Base-by-base conservation (phyloP, 2,113 vertebrate genomes). In the Hoplias malabaricus region DNA sequence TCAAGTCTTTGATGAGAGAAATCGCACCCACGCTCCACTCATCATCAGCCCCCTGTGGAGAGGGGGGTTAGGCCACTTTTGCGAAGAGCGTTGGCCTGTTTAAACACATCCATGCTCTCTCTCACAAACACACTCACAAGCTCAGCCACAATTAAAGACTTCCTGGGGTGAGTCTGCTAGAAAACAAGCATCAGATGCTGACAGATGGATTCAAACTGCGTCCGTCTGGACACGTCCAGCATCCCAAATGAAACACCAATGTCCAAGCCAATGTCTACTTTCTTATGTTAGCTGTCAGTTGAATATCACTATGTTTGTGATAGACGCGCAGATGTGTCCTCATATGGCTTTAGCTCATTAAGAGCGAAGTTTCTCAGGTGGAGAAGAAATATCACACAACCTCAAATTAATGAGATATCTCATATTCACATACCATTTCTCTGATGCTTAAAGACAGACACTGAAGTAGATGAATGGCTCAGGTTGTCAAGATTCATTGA, bases 1-100 rank as follows among this genome's bases (percentile, higher is more conserved):
- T 73, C 6, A 61, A n/a, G 69, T 9, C 53, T 56, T 73, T 78
- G 67, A 82, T 73, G 71, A 78, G 71, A 78, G 67, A 53, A 74
- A 34, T 74, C 69, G 34, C 70, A 73, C 63, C 61, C 61, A 75
- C 33, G 33, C 73, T 50, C 57, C 69, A 62, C 27, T 69, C 75
- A 65, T 16, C 16, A 63, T 53, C 23, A 31, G 13, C 69, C 56
- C 77, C 70, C 75, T n/a, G 27, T 25, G 56, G 68, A 53, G 29
- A 56, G 21, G 69, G n/a, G 27, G 43, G 56, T 50, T 31, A 61
- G 75, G 69, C 73, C 71, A 46, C 57, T 63, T 77, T 74, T 23
- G 10, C 5, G 23, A 69, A 62, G 80, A 14, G 3, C 61, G 57
- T 7, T 13, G 38, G 63, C 63, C 59, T 68, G 69, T 82, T 78